These are phyloP conservation scores for Lydus trimaculatus DNA, from an alignment of 2,888 invertebrate genomes.

Conservation along the genomic window DNA sequence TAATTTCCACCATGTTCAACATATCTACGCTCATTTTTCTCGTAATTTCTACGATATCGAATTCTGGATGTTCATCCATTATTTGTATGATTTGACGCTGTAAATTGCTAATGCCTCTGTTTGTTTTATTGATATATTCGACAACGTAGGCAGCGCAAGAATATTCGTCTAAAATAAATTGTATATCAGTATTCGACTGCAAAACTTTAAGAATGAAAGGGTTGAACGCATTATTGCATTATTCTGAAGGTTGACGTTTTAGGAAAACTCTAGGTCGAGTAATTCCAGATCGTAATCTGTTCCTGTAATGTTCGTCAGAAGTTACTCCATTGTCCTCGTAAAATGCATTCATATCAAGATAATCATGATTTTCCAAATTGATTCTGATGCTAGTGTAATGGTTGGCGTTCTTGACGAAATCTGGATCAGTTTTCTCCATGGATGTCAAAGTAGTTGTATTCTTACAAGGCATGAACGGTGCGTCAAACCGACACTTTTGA, in stretches of 20 bases:
- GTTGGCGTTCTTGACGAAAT: too few species aligned
- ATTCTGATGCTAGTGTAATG: too few species aligned
- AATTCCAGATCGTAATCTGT: slow-evolving; percentile 38
- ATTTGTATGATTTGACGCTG: slow-evolving; percentile 47
- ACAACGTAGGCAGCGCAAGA: slow-evolving; percentile 57
- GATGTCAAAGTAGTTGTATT: too few species aligned
- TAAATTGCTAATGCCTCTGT: slow-evolving; percentile 53
- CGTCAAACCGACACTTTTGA: slow-evolving; percentile 41
- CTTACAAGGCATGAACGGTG: too few species aligned
- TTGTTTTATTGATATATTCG: slow-evolving; percentile 57
- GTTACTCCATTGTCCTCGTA: slow-evolving; percentile 34
- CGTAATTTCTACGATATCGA: slow-evolving; percentile 45
- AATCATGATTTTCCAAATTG: too few species aligned
- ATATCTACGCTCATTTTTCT: slow-evolving; percentile 47
- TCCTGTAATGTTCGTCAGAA: slow-evolving; percentile 42
- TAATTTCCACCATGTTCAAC: slow-evolving; percentile 52
- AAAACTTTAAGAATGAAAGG: slow-evolving; percentile 51
- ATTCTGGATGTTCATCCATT: slow-evolving; percentile 52
- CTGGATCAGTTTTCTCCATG: too few species aligned
- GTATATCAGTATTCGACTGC: slow-evolving; percentile 55
- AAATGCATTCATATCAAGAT: slow-evolving; percentile 27
- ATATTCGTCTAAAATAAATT: slow-evolving; percentile 56
- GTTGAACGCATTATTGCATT: slow-evolving; percentile 56
- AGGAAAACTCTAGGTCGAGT: slow-evolving; percentile 51
- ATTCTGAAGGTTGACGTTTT: slow-evolving; percentile 51